phyloP scores from a whole-genome alignment of 2,888 invertebrate genomes.

The Mythimna ferrago region DNA sequence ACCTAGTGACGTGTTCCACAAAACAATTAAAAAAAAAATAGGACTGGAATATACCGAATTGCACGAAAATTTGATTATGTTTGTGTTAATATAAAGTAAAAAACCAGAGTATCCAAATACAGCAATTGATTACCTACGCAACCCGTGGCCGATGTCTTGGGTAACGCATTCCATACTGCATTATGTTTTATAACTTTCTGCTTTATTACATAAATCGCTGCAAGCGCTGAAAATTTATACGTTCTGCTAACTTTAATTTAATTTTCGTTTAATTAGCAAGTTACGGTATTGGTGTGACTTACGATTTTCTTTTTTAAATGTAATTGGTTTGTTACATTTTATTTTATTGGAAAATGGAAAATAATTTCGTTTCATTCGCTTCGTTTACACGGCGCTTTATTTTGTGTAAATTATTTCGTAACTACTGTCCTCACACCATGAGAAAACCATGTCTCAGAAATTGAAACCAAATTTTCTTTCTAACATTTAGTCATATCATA shows the following conservation, averaged over 20 bases:
- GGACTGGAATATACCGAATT: not conserved
- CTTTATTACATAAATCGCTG: constrained; percentile 64
- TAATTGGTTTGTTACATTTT: constrained; percentile 1
- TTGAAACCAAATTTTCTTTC: too few relatives aligned
- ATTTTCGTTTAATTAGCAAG: constrained; percentile 35
- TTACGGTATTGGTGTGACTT: constrained; percentile 30
- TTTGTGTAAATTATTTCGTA: not conserved
- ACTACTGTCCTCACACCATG: not conserved
- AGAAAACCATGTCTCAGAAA: not conserved
- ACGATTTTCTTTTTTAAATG: constrained; percentile 5
- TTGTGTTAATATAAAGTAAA: constrained; percentile 15
- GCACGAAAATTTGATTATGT: constrained; percentile 10
- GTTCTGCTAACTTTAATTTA: constrained; percentile 43
- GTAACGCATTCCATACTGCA: constrained; percentile 74
- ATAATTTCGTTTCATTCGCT: not conserved
- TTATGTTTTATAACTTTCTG: constrained; percentile 72
- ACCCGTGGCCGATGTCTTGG: constrained; percentile 77
- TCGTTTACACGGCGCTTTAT: too few relatives aligned
- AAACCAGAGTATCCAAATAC: constrained; percentile 46
- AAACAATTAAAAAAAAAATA: too few relatives aligned
- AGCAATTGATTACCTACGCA: constrained; percentile 71
- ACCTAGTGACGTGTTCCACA: too few relatives aligned
- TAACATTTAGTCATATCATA: too few relatives aligned
- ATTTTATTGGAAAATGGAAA: not conserved
- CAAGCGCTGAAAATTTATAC: constrained; percentile 47